phyloP scores from a whole-genome alignment of 2,113 vertebrate species.

The Myotis brandtii region DNA sequence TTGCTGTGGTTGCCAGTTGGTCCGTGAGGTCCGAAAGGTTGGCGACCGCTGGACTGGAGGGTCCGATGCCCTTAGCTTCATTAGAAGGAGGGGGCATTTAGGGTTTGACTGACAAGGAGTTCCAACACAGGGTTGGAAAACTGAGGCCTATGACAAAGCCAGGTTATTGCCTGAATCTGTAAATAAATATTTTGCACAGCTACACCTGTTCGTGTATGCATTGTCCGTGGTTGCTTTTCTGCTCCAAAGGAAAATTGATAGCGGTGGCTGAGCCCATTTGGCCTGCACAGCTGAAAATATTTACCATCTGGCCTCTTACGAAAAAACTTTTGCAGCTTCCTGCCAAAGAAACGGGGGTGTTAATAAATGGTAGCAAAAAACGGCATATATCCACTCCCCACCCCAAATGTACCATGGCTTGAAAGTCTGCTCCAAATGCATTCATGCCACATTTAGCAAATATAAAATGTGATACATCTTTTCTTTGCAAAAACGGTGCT shows the following conservation, averaged over 20 bases:
- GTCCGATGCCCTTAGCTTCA: not conserved
- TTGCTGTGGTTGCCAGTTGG: no score
- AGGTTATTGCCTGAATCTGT: not conserved
- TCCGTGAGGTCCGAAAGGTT: no score
- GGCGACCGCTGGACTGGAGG: no score
- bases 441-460: not conserved
- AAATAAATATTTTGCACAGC: not conserved
- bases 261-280: not conserved
- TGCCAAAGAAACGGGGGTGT: not conserved
- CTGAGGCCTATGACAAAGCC: not conserved
- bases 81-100: not conserved
- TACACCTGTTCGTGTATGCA: not conserved
- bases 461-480: not conserved
- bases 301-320: not conserved
- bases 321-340: not conserved
- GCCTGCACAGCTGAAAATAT: not conserved
- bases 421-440: not conserved
- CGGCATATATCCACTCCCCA: no score
- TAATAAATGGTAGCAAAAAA: not conserved
- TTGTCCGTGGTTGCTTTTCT: not conserved
- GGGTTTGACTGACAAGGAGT: not conserved
- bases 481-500: not conserved
- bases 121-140: not conserved
- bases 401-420: not conserved
- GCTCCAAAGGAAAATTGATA: not conserved